Conservation (phyloP, 2,888 invertebrate genomes). For the Drosophila conformis region DNA sequence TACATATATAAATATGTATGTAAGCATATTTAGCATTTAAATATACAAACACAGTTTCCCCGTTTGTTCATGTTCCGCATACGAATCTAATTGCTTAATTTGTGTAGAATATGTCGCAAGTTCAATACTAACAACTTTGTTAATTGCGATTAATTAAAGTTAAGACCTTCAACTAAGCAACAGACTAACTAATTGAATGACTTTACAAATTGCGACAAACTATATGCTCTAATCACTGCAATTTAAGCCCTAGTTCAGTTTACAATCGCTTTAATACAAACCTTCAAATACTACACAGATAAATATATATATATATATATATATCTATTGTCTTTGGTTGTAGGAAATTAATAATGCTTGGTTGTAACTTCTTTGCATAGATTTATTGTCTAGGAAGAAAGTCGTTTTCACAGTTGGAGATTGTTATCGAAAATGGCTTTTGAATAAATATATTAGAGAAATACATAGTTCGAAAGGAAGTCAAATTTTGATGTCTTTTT, state of each 20-base stretch:
- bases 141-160: conserved; percentile 37
- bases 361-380: conserved; percentile 33
- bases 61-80: no score
- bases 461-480: conserved; percentile 28
- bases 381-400: conserved; percentile 60
- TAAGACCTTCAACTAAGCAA: conserved; percentile 35
- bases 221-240: conserved; percentile 34
- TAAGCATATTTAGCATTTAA: background rate
- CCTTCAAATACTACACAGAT: conserved; percentile 15
- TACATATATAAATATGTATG: background rate
- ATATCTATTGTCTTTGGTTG: background rate
- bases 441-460: conserved; percentile 50
- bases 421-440: conserved; percentile 47
- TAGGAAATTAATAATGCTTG: background rate
- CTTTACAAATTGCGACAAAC: conserved; percentile 24
- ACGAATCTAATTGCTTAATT: conserved; percentile 19
- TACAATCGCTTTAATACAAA: background rate
- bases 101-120: conserved; percentile 6
- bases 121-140: conserved; percentile 11
- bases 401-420: conserved; percentile 33
- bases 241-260: background rate
- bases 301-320: background rate
- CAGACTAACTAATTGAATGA: conserved; percentile 44
- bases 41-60: background rate
- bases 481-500: conserved; percentile 55